Conservation (phyloP, 2,888 invertebrate species). For the Drosophila vallismaia region DNA sequence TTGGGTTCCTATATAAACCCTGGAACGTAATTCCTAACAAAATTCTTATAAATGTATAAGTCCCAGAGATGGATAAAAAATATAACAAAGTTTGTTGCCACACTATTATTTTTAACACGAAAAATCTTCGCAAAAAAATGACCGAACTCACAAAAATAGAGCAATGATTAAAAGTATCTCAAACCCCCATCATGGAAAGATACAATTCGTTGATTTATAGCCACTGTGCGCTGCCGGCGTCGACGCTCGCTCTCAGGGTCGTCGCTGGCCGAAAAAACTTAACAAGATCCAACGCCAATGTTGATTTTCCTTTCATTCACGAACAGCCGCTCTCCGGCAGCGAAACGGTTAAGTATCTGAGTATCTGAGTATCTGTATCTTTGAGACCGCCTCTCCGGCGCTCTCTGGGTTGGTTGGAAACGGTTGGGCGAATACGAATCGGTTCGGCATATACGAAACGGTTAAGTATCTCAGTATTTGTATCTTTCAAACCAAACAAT, state of each 20-base stretch:
- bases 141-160: too few relatives aligned
- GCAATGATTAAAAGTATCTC: too few relatives aligned
- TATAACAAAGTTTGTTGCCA: too few relatives aligned
- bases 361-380: conserved; percentile 2
- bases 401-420: neutral
- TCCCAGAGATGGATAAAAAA: too few relatives aligned
- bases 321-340: conserved; percentile 67
- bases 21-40: too few relatives aligned
- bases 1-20: too few relatives aligned
- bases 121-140: too few relatives aligned
- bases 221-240: conserved; percentile 26
- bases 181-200: too few relatives aligned
- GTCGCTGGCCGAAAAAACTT: conserved; percentile 68
- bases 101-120: too few relatives aligned
- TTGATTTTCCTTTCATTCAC: conserved; percentile 84
- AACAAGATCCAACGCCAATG: conserved; percentile 83
- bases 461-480: neutral
- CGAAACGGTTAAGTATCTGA: conserved; percentile 42
- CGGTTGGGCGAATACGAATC: neutral
- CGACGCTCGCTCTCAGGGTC: conserved; percentile 55
- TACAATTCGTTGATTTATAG: neutral
- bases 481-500: conserved; percentile 2
- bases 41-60: too few relatives aligned
- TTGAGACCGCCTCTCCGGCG: neutral
- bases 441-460: conserved; percentile 26